phyloP scores from a whole-genome alignment of 2,797 vertebrate species.

The Lophius americanus region DNA sequence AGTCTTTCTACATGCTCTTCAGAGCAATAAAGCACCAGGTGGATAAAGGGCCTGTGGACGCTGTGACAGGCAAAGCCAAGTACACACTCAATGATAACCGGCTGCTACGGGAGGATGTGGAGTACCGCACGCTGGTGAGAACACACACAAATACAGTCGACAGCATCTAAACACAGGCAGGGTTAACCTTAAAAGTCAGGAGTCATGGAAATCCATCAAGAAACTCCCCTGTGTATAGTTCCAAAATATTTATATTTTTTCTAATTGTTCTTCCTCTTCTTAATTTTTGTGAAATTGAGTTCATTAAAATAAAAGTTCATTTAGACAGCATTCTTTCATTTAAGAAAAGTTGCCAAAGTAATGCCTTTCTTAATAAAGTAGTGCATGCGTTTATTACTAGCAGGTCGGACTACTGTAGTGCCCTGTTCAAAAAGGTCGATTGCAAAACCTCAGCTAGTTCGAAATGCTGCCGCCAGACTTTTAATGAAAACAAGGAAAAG shows the following conservation, averaged over 20 bases:
- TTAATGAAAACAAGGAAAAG: no score
- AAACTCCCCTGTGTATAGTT: not conserved
- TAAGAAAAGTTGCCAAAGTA: no score
- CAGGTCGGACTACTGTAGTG: no score
- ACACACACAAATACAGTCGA: not conserved
- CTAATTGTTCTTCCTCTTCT: not conserved
- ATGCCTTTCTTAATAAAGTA: no score
- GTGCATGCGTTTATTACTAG: no score
- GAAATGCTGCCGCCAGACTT: no score
- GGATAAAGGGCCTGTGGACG: conserved; percentile 96
- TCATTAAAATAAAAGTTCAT: not conserved
- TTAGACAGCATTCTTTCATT: no score
- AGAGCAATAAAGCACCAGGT: conserved; percentile 98
- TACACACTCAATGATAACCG: conserved; percentile 97
- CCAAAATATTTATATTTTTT: not conserved
- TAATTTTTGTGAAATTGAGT: not conserved
- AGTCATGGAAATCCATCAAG: no score
- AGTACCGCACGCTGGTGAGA: conserved; percentile 93
- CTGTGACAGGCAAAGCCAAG: conserved; percentile 96
- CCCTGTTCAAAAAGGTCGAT: no score
- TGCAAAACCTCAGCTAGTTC: no score
- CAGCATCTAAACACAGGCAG: not conserved
- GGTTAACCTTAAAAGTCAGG: not conserved
- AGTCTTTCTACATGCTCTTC: conserved; percentile 97
- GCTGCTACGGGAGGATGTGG: conserved; percentile 93